A percentile compares a stretch with the other conserved stretches of the same genome.
These are phyloP conservation scores for Schlechtendalia chinensis DNA, from an alignment of 1,140 invertebrate genomes.

Conservation along the genomic window DNA sequence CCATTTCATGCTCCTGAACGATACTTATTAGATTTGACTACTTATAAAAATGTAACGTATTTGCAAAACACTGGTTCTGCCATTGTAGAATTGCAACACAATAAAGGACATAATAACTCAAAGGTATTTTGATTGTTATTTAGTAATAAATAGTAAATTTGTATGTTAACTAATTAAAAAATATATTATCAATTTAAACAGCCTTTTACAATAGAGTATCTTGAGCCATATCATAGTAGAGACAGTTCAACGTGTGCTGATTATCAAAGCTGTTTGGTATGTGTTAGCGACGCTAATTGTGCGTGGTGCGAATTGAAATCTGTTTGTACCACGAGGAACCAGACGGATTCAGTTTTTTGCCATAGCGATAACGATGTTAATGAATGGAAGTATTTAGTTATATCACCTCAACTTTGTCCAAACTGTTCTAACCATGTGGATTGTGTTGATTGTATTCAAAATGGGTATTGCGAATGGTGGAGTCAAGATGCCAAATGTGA, in stretches of 20 bases:
- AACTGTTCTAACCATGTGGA: constrained; percentile 86
- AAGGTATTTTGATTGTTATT: constrained; percentile 29
- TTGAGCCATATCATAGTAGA: constrained; percentile 78
- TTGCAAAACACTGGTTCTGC: constrained; percentile 7
- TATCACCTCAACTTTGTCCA: constrained; percentile 76
- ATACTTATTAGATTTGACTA: constrained; percentile 40
- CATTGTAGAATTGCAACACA: constrained; percentile 42
- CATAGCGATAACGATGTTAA: constrained; percentile 54
- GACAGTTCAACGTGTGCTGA: constrained; percentile 68
- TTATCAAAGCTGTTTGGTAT: constrained; percentile 82
- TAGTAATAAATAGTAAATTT: background rate
- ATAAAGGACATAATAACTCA: constrained; percentile 40
- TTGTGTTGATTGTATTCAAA: constrained; percentile 71
- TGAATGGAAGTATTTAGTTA: constrained; percentile 76
- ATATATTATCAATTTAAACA: constrained; percentile 53
- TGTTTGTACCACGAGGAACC: constrained; percentile 63
- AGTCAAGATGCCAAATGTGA: constrained; percentile 79
- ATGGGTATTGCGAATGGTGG: constrained; percentile 82
- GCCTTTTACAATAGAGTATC: constrained; percentile 82
- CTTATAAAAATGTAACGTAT: constrained; percentile 40
- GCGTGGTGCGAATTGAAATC: constrained; percentile 81
- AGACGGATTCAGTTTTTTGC: constrained; percentile 67
- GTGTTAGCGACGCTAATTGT: constrained; percentile 82
- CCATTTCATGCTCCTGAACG: constrained; percentile 46
- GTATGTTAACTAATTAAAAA: constrained; percentile 51